Percentiles rank a stretch among this genome's conserved stretches.
Conservation (phyloP, 2,113 vertebrate species). For the Axis porcinus region DNA sequence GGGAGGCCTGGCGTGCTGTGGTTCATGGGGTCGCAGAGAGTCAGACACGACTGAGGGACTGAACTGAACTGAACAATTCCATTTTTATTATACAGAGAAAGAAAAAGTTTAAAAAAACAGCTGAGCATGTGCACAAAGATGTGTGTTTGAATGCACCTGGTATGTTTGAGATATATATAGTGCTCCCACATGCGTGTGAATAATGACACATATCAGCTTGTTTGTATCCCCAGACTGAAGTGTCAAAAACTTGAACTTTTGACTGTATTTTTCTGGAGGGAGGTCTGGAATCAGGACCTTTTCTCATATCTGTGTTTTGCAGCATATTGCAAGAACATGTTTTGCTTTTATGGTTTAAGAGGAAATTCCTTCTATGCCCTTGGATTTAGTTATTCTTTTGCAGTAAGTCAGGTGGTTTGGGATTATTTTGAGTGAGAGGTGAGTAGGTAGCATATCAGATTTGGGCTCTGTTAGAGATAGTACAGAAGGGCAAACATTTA, state of each 20-base stretch:
- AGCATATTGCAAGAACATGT: background rate
- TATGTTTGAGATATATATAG: background rate
- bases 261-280: background rate
- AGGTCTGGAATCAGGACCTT: background rate
- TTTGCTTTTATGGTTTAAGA: background rate
- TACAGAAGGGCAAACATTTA: background rate
- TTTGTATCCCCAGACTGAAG: background rate
- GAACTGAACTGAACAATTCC: background rate
- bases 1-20: rapidly evolving
- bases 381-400: background rate
- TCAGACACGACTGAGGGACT: rapidly evolving
- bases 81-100: constrained; percentile 1
- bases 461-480: background rate
- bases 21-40: background rate
- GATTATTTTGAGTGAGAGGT: background rate
- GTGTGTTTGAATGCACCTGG: background rate
- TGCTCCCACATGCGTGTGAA: background rate
- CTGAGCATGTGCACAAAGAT: background rate
- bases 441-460: background rate
- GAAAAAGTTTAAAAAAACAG: background rate
- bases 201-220: background rate
- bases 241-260: background rate
- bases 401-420: background rate
- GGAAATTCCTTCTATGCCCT: background rate
- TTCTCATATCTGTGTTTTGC: background rate